phyloP scores from a whole-genome alignment of 2,888 invertebrate species.

The Heliconius hortense region DNA sequence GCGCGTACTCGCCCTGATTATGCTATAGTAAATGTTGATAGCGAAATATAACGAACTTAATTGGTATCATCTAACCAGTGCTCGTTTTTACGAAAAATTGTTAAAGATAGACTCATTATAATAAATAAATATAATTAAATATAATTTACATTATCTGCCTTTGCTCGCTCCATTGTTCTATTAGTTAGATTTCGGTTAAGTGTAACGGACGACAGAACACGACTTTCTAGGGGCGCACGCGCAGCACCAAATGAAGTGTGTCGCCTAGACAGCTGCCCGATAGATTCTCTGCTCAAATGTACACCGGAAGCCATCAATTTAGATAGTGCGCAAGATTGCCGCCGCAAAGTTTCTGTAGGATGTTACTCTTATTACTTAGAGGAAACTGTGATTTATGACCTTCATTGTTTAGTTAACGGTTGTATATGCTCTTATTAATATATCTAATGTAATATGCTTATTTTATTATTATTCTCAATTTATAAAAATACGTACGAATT shows the following conservation, averaged over 20 bases:
- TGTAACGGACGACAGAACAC: conserved; percentile 69
- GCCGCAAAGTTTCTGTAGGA: conserved; percentile 75
- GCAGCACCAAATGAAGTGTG: conserved; percentile 79
- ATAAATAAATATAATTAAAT: no score
- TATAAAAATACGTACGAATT: background rate
- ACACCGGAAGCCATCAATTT: conserved; percentile 80
- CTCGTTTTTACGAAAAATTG: background rate
- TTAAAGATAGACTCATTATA: background rate
- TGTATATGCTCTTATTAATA: conserved; percentile 33
- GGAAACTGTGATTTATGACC: conserved; percentile 79
- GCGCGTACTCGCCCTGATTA: conserved; percentile 55
- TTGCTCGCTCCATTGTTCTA: conserved; percentile 35
- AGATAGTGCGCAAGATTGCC: conserved; percentile 78
- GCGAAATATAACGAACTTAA: conserved; percentile 47
- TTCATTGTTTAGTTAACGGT: conserved; percentile 78
- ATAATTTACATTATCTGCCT: conserved; percentile 43
- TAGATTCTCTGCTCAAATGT: conserved; percentile 71
- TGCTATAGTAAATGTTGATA: conserved; percentile 50
- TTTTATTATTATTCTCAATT: background rate
- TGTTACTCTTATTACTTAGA: conserved; percentile 70
- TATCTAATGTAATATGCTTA: background rate
- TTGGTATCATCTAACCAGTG: conserved; percentile 5
- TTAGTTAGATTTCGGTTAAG: conserved; percentile 68
- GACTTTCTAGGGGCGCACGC: conserved; percentile 78
- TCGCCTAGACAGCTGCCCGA: conserved; percentile 77